Conservation (phyloP, 2,888 invertebrate genomes). For the Megaustenia siamemsis region DNA sequence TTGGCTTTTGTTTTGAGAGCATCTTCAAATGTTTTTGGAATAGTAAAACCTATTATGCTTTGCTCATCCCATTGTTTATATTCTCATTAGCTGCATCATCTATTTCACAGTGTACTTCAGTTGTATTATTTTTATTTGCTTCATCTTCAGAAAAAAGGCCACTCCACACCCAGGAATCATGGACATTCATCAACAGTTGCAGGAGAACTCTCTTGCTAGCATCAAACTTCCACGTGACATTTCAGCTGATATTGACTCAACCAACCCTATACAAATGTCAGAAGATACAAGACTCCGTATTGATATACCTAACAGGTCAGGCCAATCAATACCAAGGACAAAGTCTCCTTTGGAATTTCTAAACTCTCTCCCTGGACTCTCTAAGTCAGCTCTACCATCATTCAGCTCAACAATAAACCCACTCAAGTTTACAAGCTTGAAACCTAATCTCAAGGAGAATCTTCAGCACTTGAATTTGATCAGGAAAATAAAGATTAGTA, state of each 20-base stretch:
- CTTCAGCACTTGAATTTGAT: slow-evolving; percentile 86
- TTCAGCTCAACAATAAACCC: slow-evolving; percentile 19
- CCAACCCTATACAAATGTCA: background rate
- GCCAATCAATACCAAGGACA: background rate
- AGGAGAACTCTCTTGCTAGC: slow-evolving; percentile 71
- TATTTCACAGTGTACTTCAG: background rate
- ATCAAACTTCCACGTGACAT: slow-evolving; percentile 73
- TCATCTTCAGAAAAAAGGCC: slow-evolving; percentile 69
- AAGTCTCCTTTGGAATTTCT: slow-evolving; percentile 47
- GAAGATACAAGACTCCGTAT: slow-evolving; percentile 21
- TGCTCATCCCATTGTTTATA: too few relatives aligned
- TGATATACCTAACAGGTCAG: background rate
- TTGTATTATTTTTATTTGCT: background rate
- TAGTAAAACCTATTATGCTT: too few relatives aligned
- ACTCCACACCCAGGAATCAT: slow-evolving; percentile 71
- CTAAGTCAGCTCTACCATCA: slow-evolving; percentile 47
- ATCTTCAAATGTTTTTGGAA: too few relatives aligned
- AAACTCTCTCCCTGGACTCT: slow-evolving; percentile 39
- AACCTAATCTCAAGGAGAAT: slow-evolving; percentile 56
- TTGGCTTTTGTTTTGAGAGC: too few relatives aligned
- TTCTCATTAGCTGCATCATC: too few relatives aligned
- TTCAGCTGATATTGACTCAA: slow-evolving; percentile 65
- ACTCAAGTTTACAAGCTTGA: slow-evolving; percentile 31
- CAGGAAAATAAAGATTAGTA: slow-evolving; percentile 55
- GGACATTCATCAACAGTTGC: slow-evolving; percentile 75